phyloP scores from a whole-genome alignment of 2,888 invertebrate genomes.

The Campoplex nolae region DNA sequence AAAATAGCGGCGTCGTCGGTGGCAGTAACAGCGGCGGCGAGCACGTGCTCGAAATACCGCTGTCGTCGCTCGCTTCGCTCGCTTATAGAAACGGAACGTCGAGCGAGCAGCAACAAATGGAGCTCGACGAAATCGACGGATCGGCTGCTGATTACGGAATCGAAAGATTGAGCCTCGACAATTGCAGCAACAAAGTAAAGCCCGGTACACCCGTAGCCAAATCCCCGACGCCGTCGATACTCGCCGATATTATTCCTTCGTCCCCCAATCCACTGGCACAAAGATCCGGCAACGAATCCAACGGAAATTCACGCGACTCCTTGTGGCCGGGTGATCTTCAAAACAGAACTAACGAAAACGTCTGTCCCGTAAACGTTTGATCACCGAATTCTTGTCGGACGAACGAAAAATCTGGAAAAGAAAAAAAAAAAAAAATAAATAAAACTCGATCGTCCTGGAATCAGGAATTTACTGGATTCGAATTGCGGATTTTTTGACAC shows the following conservation, averaged over 20 bases:
- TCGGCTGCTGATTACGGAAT: conserved; percentile 85
- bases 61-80: conserved; percentile 70
- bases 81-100: conserved; percentile 62
- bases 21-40: conserved; percentile 70
- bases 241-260: neutral
- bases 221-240: conserved; percentile 34
- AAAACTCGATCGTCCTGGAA: no score
- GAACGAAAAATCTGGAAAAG: no score
- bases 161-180: conserved; percentile 81
- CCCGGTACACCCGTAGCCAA: conserved; percentile 25
- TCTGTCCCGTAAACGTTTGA: conserved; percentile 80
- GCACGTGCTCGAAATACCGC: conserved; percentile 75
- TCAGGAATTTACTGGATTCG: no score
- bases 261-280: conserved; percentile 43
- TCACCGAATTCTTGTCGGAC: neutral
- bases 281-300: conserved; percentile 35
- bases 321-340: conserved; percentile 87
- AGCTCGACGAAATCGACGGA: conserved; percentile 68
- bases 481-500: no score
- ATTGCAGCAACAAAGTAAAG: conserved; percentile 8
- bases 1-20: conserved; percentile 69
- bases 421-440: no score
- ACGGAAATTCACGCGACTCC: conserved; percentile 84
- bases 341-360: conserved; percentile 76
- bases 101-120: conserved; percentile 74